Evolutionary conservation across 2,888 invertebrate species (phyloP).

Genomic region (Pteria penguin): DNA sequence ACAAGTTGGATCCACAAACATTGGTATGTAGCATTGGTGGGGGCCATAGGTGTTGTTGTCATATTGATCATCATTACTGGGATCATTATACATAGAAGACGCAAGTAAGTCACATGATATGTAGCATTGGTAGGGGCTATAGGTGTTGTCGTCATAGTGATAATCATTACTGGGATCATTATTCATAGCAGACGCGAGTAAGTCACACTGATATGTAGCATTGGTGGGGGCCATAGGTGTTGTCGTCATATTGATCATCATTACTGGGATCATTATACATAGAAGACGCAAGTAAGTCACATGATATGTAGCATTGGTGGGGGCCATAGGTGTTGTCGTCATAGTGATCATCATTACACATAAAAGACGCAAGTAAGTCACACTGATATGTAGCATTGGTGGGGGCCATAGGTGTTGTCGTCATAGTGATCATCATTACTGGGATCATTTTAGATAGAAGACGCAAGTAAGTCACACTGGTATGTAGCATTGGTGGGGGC

Average conservation of each 20-base stretch:
- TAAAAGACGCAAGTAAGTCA: too few species aligned
- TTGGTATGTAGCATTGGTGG: slow-evolving; percentile 24
- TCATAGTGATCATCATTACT: slow-evolving; percentile 7
- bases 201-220: slow-evolving; percentile 25
- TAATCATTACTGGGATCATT: not conserved
- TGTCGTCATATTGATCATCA: slow-evolving; percentile 10
- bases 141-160: too few species aligned
- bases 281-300: slow-evolving; percentile 18
- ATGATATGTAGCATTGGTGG: not conserved
- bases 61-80: slow-evolving; percentile 9
- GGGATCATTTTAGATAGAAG: slow-evolving; percentile 3
- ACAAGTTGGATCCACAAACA: slow-evolving; percentile 30
- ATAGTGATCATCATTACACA: too few species aligned
- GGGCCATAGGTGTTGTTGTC: slow-evolving; percentile 13
- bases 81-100: slow-evolving; percentile 3
- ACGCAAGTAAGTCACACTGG: slow-evolving; percentile 12
- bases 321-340: too few species aligned
- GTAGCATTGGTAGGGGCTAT: too few species aligned
- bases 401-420: slow-evolving; percentile 12
- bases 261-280: slow-evolving; percentile 8
- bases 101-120: slow-evolving; percentile 8
- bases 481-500: too few species aligned
- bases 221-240: slow-evolving; percentile 12
- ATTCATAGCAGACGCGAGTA: too few species aligned
- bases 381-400: slow-evolving; percentile 27